These are phyloP conservation scores for Brachionus sp. DNA, from an alignment of 1,140 invertebrate genomes.

Conservation along the genomic window DNA sequence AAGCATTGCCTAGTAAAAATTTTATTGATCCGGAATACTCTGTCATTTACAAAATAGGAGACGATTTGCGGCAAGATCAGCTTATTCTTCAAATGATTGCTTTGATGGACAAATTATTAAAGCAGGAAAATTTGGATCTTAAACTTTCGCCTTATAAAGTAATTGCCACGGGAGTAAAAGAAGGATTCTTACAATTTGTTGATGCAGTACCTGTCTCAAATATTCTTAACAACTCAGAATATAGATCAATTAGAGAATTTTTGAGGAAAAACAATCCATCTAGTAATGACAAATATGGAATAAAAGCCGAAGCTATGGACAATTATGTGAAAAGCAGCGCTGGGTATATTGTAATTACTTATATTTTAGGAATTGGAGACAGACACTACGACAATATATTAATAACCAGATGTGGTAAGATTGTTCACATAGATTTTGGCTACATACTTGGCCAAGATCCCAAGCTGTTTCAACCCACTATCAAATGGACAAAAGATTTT, in stretches of 20 bases:
- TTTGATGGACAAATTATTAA: conserved; percentile 76
- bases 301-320: conserved; percentile 89
- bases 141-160: conserved; percentile 90
- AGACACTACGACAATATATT: conserved; percentile 94
- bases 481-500: conserved; percentile 95
- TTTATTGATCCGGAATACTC: conserved; percentile 72
- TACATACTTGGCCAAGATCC: conserved; percentile 97
- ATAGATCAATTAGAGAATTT: conserved; percentile 8
- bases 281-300: conserved; percentile 63
- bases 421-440: conserved; percentile 99
- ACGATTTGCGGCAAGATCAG: conserved; percentile 97
- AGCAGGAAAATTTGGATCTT: conserved; percentile 84
- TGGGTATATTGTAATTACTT: conserved; percentile 97
- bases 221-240: conserved; percentile 75
- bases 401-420: conserved; percentile 71
- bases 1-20: conserved; percentile 62
- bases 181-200: conserved; percentile 89
- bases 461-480: conserved; percentile 93
- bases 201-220: conserved; percentile 88
- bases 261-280: conserved; percentile 15
- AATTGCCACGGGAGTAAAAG: conserved; percentile 83
- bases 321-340: conserved; percentile 88
- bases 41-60: conserved; percentile 91
- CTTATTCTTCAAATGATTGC: conserved; percentile 92
- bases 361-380: conserved; percentile 93